Evolutionary conservation across 2,797 vertebrate genomes (phyloP).

Genomic region (Spea hammondii): DNA sequence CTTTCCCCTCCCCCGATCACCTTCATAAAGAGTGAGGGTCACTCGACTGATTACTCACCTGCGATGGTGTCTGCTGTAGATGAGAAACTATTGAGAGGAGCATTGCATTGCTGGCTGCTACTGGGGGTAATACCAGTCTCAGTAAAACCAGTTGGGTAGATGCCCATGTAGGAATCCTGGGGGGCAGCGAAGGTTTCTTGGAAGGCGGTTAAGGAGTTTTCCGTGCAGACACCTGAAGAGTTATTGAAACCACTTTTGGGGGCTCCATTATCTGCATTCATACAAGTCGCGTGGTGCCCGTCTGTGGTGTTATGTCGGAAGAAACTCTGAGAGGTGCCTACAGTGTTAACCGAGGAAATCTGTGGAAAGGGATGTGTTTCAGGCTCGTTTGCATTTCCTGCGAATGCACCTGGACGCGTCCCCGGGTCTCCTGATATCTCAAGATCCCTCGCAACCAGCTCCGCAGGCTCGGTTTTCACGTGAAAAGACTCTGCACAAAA

Average conservation of each 20-base stretch:
- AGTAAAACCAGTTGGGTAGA: background rate
- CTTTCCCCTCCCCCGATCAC: no score
- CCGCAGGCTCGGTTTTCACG: slow-evolving; percentile 23
- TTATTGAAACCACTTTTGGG: background rate
- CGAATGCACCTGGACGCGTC: background rate
- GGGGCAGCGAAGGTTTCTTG: background rate
- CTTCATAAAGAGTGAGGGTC: no score
- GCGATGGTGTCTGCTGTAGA: background rate
- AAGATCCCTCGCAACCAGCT: background rate
- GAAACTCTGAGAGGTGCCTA: background rate
- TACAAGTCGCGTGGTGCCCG: background rate
- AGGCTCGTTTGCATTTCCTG: background rate
- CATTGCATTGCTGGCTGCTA: background rate
- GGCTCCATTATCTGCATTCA: background rate
- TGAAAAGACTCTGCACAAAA: slow-evolving; percentile 1
- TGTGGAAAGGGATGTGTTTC: background rate
- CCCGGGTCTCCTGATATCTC: background rate
- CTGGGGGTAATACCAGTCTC: background rate
- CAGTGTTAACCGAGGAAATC: background rate
- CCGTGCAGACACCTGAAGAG: background rate
- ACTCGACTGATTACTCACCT: slow-evolving; percentile 5
- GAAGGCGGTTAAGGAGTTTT: background rate
- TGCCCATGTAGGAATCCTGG: slow-evolving; percentile 5
- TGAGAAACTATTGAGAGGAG: background rate
- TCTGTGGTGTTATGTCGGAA: background rate